Base-by-base conservation (phyloP, 2,888 invertebrate genomes). In the Gibbula magus region DNA sequence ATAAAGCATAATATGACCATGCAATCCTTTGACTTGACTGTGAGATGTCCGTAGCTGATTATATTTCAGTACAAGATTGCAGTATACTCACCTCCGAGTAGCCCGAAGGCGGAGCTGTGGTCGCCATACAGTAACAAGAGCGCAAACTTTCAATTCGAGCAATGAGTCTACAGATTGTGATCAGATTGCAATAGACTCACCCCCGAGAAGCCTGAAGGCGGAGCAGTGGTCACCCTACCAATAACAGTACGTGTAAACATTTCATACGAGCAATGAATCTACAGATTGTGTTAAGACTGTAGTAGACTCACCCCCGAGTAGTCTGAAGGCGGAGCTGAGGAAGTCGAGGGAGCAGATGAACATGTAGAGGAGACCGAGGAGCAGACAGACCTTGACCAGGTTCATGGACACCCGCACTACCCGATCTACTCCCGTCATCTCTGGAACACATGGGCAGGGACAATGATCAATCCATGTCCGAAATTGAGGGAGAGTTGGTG, bases 281-380 rank as follows among this genome's bases (percentile, higher is more conserved):
- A n/a, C 70, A 29, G 3, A 16, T 0, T 0, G 16, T 8, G 10
- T 35, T 8, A 35, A 45, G 13, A 10, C 10, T 45, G 1, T 1
- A 45, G 1, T 1, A 10, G 10, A 66, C 84, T 53, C 83, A 79
- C 74, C 90, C 76, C 89, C 90, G 8, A 90, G 82, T 20, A 89
- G 85, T 74, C 86, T 84, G 81, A 90, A 90, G 3, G 89, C 87
- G 5, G 89, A 88, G 79, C 88, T 89, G 75, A 90, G 83, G 67
- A 90, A 85, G 79, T 87, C 89, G 45, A 90, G 84, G 0, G 89
- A 89, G 78, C 89, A 89, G 75, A 90, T 86, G 81, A 90, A 90
- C 45, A 88, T 52, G 77, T 89, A 90, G 4, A 90, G 84, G 5
- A 87, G 83, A 0, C 67, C 81, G 13, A 90, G 32, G 3, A 90